Conservation (phyloP, 2,797 vertebrate species). For the Spinus pinus region DNA sequence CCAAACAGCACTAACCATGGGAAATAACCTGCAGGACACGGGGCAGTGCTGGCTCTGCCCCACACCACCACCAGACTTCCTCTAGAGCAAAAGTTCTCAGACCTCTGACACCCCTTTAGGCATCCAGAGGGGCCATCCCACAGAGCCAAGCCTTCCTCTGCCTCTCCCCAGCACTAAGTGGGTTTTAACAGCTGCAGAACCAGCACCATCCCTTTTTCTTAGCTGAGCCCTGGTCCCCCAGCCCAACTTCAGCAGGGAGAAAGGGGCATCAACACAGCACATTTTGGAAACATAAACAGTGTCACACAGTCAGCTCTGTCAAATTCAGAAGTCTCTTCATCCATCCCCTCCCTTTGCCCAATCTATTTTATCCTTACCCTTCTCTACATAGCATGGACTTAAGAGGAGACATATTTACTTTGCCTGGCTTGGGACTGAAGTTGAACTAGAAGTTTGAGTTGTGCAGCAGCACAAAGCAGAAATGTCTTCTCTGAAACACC, state of each 20-base stretch:
- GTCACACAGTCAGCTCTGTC: not conserved
- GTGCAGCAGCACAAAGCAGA: not conserved
- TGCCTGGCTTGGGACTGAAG: not conserved
- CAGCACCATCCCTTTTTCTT: not conserved
- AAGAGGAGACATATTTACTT: not conserved
- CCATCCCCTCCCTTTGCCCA: not conserved
- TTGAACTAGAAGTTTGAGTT: not conserved
- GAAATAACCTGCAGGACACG: accelerated
- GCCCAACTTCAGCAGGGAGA: too few species aligned
- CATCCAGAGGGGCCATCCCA: not conserved
- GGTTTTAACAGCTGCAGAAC: not conserved
- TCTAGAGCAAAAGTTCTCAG: not conserved
- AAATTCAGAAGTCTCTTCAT: not conserved
- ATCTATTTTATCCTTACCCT: not conserved
- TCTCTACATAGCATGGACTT: not conserved
- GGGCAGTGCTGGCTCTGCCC: not conserved
- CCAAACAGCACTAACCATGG: accelerated
- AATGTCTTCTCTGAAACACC: not conserved
- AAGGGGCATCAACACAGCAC: not conserved
- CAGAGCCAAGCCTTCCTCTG: not conserved
- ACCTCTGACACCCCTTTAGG: not conserved
- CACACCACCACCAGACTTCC: not conserved
- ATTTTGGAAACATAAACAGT: not conserved
- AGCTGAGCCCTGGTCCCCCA: not conserved
- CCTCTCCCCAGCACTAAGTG: not conserved